Evolutionary conservation across 2,888 invertebrate species (phyloP).

Genomic region (Ochropacha duplaris): DNA sequence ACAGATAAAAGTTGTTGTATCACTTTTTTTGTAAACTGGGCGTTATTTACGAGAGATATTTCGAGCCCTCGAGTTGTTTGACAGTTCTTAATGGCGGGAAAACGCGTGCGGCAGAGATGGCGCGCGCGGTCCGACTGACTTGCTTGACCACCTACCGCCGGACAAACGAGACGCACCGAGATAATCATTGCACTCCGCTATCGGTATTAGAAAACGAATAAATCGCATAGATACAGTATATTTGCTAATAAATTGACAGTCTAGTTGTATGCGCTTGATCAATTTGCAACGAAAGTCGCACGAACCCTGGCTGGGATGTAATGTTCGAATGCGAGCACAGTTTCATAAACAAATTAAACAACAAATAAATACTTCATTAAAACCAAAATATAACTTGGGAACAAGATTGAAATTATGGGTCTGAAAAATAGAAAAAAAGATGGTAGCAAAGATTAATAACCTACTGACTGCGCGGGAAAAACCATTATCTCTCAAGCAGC

Average conservation of each 20-base stretch:
- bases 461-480: too few relatives aligned
- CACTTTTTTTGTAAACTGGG: slow-evolving; percentile 40
- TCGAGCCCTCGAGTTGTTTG: slow-evolving; percentile 29
- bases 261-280: slow-evolving; percentile 22
- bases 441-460: too few relatives aligned
- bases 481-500: too few relatives aligned
- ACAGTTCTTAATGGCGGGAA: slow-evolving; percentile 36
- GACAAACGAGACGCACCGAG: slow-evolving; percentile 28
- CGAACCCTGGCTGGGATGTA: background rate
- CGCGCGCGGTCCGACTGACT: slow-evolving; percentile 53
- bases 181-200: slow-evolving; percentile 56
- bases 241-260: slow-evolving; percentile 50
- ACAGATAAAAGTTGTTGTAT: slow-evolving; percentile 37
- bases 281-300: slow-evolving; percentile 29
- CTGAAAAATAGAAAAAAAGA: too few relatives aligned
- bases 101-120: slow-evolving; percentile 43
- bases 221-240: slow-evolving; percentile 65
- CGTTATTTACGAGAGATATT: slow-evolving; percentile 33
- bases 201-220: slow-evolving; percentile 76
- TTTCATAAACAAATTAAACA: too few relatives aligned
- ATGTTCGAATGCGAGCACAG: too few relatives aligned
- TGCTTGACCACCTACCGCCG: slow-evolving; percentile 32
- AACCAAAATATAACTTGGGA: too few relatives aligned
- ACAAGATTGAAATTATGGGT: too few relatives aligned
- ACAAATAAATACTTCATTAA: too few relatives aligned